Base-by-base conservation (phyloP, 2,797 vertebrate genomes). In the Silurus lanzhouensis region DNA sequence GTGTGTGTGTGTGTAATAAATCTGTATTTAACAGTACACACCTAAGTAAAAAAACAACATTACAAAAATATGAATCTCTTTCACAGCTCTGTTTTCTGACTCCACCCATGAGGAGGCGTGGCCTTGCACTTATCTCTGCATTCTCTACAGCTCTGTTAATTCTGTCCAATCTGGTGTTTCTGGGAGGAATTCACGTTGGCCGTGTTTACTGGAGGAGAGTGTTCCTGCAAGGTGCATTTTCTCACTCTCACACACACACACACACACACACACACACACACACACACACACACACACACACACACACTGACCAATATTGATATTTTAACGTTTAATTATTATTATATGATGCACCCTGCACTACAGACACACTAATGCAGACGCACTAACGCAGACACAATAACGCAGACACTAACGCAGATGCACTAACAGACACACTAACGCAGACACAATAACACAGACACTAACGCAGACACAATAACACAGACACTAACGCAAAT, bases 121-220 rank as follows among this genome's bases (percentile, higher is more conserved):
- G 95, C 84, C 92, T 95, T 0, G 98, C 97, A 14, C 92, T 95
- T 63, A 92, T 99, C 0, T 97, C 95, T 0, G 95, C 97, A 88
- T 94, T 96, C 90, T 97, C 96, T 81, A 99, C 96, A 12, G 96
- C 97, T 27, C 94, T 98, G 94, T 93, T 99, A 93, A 98, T 99
- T 94, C 95, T 99, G 87, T 99, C 98, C 92, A 99, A 99, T 93
- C 95, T 99, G 86, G 95, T 99, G 85, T 99, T 99, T 93, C 96
- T 99, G 0, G 97, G 97, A 70, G 98, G 98, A 83, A 95, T 91
- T 88, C 95, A 97, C 1, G 94, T 99, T 55, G 97, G 97, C 83
- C 95, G 92, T 91, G 95, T 97, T 91, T 98, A 98, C 93, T 99
- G 96, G 97, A 96, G 96, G 87, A 96, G 96, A 83, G 94, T 99